phyloP scores from a whole-genome alignment of 2,113 vertebrate species.

The Cyprinodon variegatus region DNA sequence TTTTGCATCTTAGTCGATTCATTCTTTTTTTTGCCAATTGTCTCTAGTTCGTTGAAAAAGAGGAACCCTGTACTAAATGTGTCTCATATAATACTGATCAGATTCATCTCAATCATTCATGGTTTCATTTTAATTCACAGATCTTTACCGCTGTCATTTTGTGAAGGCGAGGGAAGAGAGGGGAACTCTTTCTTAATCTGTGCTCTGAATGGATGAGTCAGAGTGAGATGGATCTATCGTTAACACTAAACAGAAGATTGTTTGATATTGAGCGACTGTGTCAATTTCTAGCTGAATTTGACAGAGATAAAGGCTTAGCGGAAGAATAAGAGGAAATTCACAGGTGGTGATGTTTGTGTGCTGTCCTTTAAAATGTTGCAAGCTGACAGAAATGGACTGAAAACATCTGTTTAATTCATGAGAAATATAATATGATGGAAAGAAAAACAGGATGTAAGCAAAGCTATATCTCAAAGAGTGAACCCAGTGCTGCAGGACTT shows the following conservation, averaged over 20 bases:
- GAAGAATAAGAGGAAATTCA: background rate
- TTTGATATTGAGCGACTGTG: background rate
- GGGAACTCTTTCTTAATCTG: constrained; percentile 12
- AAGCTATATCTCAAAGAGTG: background rate
- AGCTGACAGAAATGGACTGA: background rate
- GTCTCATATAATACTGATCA: background rate
- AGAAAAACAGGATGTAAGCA: background rate
- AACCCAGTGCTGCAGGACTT: constrained; percentile 1
- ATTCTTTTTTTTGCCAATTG: background rate
- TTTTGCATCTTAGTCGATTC: background rate
- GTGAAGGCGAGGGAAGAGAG: constrained; percentile 10
- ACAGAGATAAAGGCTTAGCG: background rate
- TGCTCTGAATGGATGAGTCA: constrained; percentile 11
- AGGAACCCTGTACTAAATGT: background rate
- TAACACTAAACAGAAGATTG: background rate
- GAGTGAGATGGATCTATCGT: background rate
- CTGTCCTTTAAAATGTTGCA: too few relatives aligned
- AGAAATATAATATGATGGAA: background rate
- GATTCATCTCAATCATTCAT: background rate
- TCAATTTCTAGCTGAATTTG: background rate
- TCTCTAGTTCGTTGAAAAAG: background rate
- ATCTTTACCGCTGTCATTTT: constrained; percentile 1
- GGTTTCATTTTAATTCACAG: background rate
- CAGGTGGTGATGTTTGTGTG: background rate
- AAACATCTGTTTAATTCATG: background rate